These are phyloP conservation scores for Botrylloides violaceus DNA, from an alignment of 23 tunicate species.

Conservation along the genomic window DNA sequence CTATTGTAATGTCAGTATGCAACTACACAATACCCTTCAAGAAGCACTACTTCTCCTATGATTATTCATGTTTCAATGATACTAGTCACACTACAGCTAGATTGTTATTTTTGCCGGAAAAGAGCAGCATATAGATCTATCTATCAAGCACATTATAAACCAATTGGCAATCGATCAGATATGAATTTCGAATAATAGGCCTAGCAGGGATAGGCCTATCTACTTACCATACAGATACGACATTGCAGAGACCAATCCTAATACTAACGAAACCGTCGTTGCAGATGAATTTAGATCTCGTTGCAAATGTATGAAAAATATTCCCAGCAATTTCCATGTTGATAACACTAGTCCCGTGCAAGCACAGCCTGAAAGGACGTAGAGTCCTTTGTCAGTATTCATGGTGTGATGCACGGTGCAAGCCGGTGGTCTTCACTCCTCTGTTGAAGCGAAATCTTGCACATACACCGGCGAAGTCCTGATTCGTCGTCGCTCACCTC, in stretches of 20 bases:
- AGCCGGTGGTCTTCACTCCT: no score
- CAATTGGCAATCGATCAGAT: background rate
- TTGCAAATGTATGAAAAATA: slow-evolving; percentile 14
- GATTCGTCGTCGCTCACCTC: no score
- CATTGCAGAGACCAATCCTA: background rate
- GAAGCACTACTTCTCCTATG: no score
- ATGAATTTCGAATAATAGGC: background rate
- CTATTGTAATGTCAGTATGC: no score
- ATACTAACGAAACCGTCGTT: background rate
- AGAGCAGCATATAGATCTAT: background rate
- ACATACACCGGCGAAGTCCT: no score
- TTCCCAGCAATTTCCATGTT: slow-evolving; percentile 2
- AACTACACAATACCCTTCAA: no score
- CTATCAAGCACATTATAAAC: background rate
- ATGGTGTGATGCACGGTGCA: no score
- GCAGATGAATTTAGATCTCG: slow-evolving; percentile 11
- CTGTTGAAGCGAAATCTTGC: no score
- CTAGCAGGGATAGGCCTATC: background rate
- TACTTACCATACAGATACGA: slow-evolving; percentile 7
- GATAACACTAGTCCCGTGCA: background rate
- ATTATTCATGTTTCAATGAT: no score
- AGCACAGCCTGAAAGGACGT: slow-evolving; percentile 4
- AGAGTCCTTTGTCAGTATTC: no score
- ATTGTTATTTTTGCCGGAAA: no score
- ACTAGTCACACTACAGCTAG: no score